Evolutionary conservation across 1,140 invertebrate genomes (phyloP).

Genomic region (Scaptomyza montana): DNA sequence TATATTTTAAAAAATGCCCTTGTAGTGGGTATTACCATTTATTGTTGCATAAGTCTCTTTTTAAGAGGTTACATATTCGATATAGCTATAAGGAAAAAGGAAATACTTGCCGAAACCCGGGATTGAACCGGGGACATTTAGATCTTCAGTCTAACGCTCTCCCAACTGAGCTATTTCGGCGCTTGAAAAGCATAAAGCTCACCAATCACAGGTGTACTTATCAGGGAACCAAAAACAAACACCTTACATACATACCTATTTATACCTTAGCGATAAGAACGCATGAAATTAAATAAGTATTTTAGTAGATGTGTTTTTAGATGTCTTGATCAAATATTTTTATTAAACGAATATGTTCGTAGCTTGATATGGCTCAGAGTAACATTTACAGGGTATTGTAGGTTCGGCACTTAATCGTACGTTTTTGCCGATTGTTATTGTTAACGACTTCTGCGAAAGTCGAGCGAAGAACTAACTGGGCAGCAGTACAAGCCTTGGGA

Average conservation of each 20-base stretch:
- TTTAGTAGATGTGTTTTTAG: neutral
- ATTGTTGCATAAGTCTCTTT: neutral
- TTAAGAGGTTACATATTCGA: neutral
- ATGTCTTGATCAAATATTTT: neutral
- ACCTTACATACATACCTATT: neutral
- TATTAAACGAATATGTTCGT: too few relatives aligned
- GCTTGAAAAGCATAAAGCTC: neutral
- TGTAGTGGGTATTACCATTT: slow-evolving; percentile 1
- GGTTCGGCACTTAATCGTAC: neutral
- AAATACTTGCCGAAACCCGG: slow-evolving; percentile 87
- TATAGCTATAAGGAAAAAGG: neutral
- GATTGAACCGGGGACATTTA: slow-evolving; percentile 91
- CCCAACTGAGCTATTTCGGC: slow-evolving; percentile 91
- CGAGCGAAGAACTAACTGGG: slow-evolving; percentile 23
- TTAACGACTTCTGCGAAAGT: slow-evolving; percentile 45
- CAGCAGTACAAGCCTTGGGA: neutral
- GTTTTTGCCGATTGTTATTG: slow-evolving; percentile 17
- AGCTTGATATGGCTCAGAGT: neutral
- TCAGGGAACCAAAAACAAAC: too few relatives aligned
- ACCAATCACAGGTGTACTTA: too few relatives aligned
- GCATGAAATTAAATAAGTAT: neutral
- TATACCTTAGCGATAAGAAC: neutral
- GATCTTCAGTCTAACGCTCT: slow-evolving; percentile 93
- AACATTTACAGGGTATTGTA: slow-evolving; percentile 8
- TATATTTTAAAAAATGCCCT: slow-evolving; percentile 3